Evolutionary conservation across 2,113 vertebrate genomes (phyloP).

Genomic region (Coturnix japonica): DNA sequence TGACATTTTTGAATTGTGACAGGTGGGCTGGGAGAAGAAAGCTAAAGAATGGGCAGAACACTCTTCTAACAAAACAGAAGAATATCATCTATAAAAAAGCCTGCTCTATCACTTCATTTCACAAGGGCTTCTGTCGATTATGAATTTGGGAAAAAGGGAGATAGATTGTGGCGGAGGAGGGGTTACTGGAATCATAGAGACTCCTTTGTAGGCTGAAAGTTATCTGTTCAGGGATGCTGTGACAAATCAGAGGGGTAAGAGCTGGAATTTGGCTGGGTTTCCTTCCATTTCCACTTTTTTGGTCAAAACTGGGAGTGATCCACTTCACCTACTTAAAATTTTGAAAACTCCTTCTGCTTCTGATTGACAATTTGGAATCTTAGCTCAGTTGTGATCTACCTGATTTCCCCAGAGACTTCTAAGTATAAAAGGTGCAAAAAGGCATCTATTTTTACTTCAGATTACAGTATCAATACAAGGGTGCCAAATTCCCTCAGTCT

Average conservation of each 20-base stretch:
- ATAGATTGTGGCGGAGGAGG: neutral
- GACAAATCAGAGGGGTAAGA: neutral
- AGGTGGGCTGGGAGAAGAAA: slow-evolving; percentile 46
- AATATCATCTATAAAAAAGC: slow-evolving; percentile 44
- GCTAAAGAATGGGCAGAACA: slow-evolving; percentile 5
- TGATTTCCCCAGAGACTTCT: neutral
- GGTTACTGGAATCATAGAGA: slow-evolving; percentile 46
- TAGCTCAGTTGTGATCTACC: neutral
- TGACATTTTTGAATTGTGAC: slow-evolving; percentile 65
- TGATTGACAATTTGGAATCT: neutral
- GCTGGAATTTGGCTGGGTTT: neutral
- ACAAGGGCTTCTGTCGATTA: neutral
- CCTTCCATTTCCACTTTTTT: neutral
- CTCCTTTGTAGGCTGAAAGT: slow-evolving; percentile 11
- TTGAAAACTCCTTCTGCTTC: neutral
- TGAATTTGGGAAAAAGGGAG: neutral
- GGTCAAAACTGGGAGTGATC: neutral
- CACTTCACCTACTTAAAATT: neutral
- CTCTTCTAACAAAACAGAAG: slow-evolving; percentile 36
- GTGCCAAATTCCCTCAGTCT: neutral
- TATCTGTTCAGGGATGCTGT: neutral
- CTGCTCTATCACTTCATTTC: neutral
- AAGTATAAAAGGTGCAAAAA: neutral
- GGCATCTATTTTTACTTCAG: neutral
- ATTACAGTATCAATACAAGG: neutral